Evolutionary conservation across 2,797 vertebrate species (phyloP).

Genomic region (Anolis apletophallus): DNA sequence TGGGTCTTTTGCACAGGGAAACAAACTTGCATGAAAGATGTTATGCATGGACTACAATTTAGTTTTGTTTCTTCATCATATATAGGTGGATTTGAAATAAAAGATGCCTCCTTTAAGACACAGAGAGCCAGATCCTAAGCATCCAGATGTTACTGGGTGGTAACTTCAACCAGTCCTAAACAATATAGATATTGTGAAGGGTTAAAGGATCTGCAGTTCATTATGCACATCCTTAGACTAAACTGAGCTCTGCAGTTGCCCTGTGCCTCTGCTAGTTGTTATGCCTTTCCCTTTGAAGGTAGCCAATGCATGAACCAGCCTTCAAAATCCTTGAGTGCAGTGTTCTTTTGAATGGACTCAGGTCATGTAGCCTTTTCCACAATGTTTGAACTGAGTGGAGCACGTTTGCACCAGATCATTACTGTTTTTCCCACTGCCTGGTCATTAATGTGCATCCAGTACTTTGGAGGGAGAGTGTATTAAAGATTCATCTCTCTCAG

Average conservation of each 20-base stretch:
- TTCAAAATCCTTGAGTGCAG: neutral
- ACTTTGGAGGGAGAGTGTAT: conserved; percentile 34
- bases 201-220: neutral
- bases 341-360: neutral
- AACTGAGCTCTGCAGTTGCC: neutral
- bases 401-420: conserved; percentile 10
- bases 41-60: neutral
- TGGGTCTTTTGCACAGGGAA: neutral
- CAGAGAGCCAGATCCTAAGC: too few species aligned
- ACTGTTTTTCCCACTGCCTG: conserved; percentile 22
- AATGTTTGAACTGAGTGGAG: neutral
- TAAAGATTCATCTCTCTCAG: conserved; percentile 48
- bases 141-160: too few species aligned
- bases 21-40: neutral
- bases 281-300: neutral
- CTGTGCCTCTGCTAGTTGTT: neutral
- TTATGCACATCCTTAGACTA: neutral
- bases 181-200: neutral
- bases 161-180: too few species aligned
- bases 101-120: neutral
- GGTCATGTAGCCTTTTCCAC: neutral
- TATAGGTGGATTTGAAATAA: neutral
- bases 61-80: neutral
- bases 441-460: conserved; percentile 42
- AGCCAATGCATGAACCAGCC: neutral